Conservation (phyloP, 2,113 vertebrate species). For the Osmerus mordax region DNA sequence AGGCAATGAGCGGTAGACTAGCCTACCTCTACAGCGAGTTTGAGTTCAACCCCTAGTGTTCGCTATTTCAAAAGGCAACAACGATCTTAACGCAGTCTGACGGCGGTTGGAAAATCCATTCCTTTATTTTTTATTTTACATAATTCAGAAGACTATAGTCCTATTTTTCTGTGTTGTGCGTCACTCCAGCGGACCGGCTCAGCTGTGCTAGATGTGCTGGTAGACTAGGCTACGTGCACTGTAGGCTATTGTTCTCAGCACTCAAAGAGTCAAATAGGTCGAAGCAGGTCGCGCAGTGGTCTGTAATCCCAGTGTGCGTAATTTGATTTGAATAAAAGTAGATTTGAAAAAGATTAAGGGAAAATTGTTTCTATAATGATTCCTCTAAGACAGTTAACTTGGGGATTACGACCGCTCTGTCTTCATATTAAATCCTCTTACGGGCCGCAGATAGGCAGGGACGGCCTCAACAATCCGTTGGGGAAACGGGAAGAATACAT, state of each 20-base stretch:
- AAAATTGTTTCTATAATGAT: constrained; percentile 19
- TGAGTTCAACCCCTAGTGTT: constrained; percentile 12
- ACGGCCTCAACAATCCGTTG: neutral
- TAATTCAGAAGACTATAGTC: neutral
- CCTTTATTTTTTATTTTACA: neutral
- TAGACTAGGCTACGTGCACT: no score
- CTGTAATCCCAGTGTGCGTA: neutral
- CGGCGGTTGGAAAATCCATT: neutral
- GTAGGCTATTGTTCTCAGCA: no score
- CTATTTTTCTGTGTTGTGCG: neutral
- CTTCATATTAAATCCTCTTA: constrained; percentile 38
- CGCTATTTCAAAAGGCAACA: neutral
- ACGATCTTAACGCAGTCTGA: neutral
- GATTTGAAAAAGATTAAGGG: constrained; percentile 24
- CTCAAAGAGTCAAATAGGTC: neutral
- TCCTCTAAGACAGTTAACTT: constrained; percentile 17
- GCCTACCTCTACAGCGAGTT: neutral
- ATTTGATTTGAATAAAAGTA: constrained; percentile 27
- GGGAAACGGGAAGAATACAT: no score
- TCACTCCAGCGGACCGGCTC: no score
- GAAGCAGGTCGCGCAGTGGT: neutral
- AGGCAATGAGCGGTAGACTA: neutral
- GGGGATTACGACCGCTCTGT: constrained; percentile 20
- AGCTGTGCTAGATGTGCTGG: no score
- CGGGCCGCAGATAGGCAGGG: neutral